Conservation (phyloP, 2,113 vertebrate genomes). For the Ochotona princeps region DNA sequence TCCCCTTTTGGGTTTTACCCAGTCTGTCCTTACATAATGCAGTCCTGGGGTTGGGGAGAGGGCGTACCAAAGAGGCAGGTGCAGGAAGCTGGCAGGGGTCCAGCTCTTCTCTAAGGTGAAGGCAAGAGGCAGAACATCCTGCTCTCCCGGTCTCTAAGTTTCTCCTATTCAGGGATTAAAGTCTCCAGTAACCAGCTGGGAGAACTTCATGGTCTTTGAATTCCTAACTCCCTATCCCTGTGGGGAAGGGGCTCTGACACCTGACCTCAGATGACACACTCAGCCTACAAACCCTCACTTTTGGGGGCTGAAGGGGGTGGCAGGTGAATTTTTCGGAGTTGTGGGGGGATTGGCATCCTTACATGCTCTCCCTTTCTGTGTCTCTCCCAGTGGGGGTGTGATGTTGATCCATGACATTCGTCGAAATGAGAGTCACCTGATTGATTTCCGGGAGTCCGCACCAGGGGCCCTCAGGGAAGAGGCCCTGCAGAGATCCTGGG, state of each 20-base stretch:
- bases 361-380: not conserved
- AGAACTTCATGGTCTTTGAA: slow-evolving; percentile 22
- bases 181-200: slow-evolving; percentile 64
- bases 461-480: slow-evolving; percentile 90
- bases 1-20: slow-evolving; percentile 15
- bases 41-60: slow-evolving; percentile 5
- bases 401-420: slow-evolving; percentile 97
- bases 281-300: not conserved
- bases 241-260: not conserved
- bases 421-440: slow-evolving; percentile 93
- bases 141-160: slow-evolving; percentile 65
- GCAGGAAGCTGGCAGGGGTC: slow-evolving; percentile 76
- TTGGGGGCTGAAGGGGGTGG: not conserved
- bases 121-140: slow-evolving; percentile 44
- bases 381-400: slow-evolving; percentile 92
- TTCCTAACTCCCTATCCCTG: not conserved
- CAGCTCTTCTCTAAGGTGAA: slow-evolving; percentile 25
- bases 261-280: not conserved
- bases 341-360: not conserved
- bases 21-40: slow-evolving; percentile 72
- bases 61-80: slow-evolving; percentile 68
- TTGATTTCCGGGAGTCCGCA: slow-evolving; percentile 97
- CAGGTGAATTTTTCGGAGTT: not conserved
- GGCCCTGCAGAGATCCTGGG: slow-evolving; percentile 87
- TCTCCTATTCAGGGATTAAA: slow-evolving; percentile 78